A percentile compares a stretch with the other conserved stretches of the same genome.
These are phyloP conservation scores for Busseola fusca DNA, from an alignment of 2,888 invertebrate species.

Conservation along the genomic window DNA sequence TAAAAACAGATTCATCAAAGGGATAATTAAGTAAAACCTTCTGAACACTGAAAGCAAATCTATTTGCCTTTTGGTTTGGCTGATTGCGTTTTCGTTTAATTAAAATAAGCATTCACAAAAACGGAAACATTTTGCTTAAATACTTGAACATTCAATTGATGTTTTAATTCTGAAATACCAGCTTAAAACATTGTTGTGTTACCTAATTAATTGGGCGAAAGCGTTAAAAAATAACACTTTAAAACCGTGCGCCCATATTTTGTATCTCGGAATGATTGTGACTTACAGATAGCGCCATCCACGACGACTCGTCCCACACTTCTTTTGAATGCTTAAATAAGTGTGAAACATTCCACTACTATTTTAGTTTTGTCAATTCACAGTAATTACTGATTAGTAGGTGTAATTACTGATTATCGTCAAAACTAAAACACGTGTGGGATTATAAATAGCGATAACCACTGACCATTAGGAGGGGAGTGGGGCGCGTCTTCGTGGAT, in stretches of 20 bases:
- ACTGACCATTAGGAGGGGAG: too few relatives aligned
- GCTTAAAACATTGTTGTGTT: background rate
- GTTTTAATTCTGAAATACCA: background rate
- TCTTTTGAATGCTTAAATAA: too few relatives aligned
- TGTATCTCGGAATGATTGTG: too few relatives aligned
- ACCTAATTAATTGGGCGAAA: background rate
- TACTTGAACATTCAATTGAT: background rate
- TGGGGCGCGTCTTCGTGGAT: too few relatives aligned
- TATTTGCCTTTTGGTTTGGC: background rate
- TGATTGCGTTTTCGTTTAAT: background rate
- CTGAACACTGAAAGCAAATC: background rate
- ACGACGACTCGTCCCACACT: too few relatives aligned
- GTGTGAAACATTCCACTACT: too few relatives aligned
- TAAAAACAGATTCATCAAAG: background rate
- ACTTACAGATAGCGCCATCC: too few relatives aligned
- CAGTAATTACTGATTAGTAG: too few relatives aligned
- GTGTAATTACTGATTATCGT: too few relatives aligned
- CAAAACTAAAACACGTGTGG: too few relatives aligned
- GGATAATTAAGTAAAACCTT: background rate
- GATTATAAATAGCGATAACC: too few relatives aligned
- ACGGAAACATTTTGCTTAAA: background rate
- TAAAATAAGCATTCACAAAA: background rate
- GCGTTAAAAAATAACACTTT: background rate
- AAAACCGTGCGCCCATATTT: background rate
- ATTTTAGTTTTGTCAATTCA: too few relatives aligned